Percentiles rank a stretch among this genome's conserved stretches.
phyloP scores from a whole-genome alignment of 2,113 vertebrate genomes.

The Mesoclemmys tuberculata region DNA sequence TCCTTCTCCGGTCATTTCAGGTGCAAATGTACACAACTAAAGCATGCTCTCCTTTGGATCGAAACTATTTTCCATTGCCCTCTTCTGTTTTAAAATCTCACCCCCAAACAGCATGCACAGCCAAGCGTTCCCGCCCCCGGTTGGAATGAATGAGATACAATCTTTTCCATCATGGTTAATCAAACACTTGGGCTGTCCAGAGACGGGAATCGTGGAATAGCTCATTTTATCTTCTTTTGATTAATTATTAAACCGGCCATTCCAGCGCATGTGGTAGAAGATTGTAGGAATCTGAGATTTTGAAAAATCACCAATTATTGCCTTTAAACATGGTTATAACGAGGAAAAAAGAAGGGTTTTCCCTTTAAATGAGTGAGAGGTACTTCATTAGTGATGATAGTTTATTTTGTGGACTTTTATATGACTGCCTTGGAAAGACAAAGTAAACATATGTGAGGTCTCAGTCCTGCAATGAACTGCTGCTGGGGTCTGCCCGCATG shows the following conservation, averaged over 20 bases:
- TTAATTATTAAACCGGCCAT: too few relatives aligned
- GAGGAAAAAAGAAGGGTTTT: neutral
- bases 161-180: neutral
- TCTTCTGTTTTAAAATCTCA: neutral
- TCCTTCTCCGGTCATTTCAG: neutral
- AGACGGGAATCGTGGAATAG: neutral
- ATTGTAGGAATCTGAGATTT: neutral
- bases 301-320: neutral
- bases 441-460: neutral
- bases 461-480: neutral
- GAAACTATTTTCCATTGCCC: neutral
- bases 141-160: neutral
- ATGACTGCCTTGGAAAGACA: neutral
- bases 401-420: neutral
- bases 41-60: neutral
- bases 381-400: neutral
- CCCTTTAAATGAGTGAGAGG: neutral
- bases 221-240: neutral
- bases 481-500: neutral
- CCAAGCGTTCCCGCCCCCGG: neutral
- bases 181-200: neutral
- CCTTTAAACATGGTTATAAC: neutral
- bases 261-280: neutral
- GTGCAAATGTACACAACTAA: neutral
- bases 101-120: neutral